phyloP scores from a whole-genome alignment of 1,140 invertebrate genomes.

The Rhagoletis zephyria region DNA sequence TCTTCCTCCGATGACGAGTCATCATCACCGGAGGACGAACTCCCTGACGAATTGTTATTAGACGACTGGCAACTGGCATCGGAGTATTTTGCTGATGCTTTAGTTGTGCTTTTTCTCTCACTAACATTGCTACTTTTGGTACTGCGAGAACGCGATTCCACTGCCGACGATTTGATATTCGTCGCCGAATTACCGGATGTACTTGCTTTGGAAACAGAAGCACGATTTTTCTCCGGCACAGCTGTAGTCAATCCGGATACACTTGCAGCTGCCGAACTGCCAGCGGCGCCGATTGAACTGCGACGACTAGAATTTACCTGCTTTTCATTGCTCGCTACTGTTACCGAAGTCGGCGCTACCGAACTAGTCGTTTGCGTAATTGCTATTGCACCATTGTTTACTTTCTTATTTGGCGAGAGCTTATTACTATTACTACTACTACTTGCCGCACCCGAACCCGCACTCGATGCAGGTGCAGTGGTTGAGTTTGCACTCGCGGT shows the following conservation, averaged over 20 bases:
- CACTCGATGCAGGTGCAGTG: neutral
- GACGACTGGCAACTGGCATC: constrained; percentile 56
- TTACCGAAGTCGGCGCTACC: neutral
- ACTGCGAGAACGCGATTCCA: constrained; percentile 27
- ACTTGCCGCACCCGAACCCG: neutral
- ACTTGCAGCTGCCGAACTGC: neutral
- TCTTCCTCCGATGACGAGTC: constrained; percentile 56
- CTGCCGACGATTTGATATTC: constrained; percentile 46
- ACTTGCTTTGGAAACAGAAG: neutral
- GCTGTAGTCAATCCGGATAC: neutral
- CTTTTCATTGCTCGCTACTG: neutral
- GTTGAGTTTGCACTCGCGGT: neutral
- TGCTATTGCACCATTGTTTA: constrained; percentile 68
- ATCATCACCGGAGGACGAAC: constrained; percentile 77
- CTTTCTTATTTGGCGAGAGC: constrained; percentile 67
- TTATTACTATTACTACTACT: constrained; percentile 62
- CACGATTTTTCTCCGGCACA: constrained; percentile 4
- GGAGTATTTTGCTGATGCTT: constrained; percentile 30
- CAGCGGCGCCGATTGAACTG: constrained; percentile 65
- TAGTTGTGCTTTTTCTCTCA: constrained; percentile 63
- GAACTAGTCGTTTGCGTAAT: neutral
- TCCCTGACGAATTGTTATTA: constrained; percentile 72
- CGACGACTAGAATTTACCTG: constrained; percentile 66
- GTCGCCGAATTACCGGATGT: constrained; percentile 19
- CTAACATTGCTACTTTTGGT: constrained; percentile 56